Conservation (phyloP, 2,888 invertebrate genomes). For the Rhagonycha fulva region DNA sequence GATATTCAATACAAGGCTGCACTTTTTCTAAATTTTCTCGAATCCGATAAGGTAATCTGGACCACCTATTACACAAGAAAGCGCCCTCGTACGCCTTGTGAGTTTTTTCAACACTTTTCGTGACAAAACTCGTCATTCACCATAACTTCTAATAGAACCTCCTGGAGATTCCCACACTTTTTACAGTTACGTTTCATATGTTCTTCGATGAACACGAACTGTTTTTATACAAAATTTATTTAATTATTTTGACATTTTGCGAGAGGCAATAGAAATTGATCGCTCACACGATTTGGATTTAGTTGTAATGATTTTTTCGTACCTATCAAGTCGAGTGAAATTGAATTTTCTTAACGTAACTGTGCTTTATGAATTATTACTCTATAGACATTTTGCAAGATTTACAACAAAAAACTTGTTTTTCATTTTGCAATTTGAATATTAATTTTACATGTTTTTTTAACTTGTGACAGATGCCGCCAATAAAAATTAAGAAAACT, state of each 20-base stretch:
- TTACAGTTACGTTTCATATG: background rate
- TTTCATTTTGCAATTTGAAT: background rate
- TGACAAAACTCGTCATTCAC: background rate
- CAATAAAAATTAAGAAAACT: background rate
- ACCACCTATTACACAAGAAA: background rate
- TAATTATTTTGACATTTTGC: background rate
- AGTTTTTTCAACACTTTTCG: background rate
- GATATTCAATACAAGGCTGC: background rate
- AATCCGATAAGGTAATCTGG: background rate
- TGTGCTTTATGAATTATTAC: background rate
- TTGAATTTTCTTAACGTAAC: background rate
- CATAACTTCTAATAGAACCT: background rate
- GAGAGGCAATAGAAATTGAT: background rate
- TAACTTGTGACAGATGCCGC: background rate
- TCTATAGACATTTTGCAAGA: background rate
- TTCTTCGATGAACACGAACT: background rate
- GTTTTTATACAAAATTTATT: background rate
- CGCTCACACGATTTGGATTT: background rate
- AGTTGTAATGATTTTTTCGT: background rate
- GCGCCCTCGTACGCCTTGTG: background rate
- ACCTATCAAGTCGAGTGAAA: background rate
- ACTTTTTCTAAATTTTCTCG: background rate
- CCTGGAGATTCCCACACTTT: background rate
- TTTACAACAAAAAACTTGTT: background rate
- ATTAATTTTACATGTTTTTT: background rate